These are phyloP conservation scores for Agrotis ipsilon DNA, from an alignment of 2,888 invertebrate genomes.

Conservation along the genomic window DNA sequence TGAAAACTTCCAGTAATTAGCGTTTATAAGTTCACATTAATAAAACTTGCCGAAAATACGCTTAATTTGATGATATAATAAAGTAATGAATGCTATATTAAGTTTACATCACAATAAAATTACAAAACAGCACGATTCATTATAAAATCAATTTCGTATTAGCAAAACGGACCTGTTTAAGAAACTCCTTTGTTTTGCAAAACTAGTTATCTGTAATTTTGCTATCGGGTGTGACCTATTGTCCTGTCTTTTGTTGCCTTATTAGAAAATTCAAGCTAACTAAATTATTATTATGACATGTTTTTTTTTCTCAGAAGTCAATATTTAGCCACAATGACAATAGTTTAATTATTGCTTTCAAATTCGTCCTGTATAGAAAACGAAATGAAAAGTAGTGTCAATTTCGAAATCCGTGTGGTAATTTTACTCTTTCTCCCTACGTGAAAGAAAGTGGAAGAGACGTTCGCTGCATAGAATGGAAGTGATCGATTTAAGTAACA, in stretches of 20 bases:
- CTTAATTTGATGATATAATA: conserved; percentile 46
- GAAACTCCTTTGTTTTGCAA: conserved; percentile 11
- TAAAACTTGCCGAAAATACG: conserved; percentile 37
- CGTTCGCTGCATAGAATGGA: neutral
- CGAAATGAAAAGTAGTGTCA: conserved; percentile 31
- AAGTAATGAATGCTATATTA: conserved; percentile 23
- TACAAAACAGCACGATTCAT: conserved; percentile 8
- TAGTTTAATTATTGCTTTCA: neutral
- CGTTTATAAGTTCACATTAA: conserved; percentile 38
- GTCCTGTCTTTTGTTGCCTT: conserved; percentile 26
- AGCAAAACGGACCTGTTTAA: neutral
- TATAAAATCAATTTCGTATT: conserved; percentile 16
- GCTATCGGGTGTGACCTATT: conserved; percentile 1
- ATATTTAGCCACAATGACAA: neutral
- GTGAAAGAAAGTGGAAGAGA: conserved; percentile 6
- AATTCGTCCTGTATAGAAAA: conserved; percentile 17
- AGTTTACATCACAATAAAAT: conserved; percentile 12
- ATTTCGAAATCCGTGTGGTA: conserved; percentile 14
- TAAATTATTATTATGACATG: neutral
- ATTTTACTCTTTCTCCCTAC: conserved; percentile 17
- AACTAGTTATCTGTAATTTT: conserved; percentile 14
- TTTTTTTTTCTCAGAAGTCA: neutral
- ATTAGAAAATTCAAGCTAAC: neutral
- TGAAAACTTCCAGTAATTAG: conserved; percentile 49
- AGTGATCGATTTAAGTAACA: neutral